Base-by-base conservation (phyloP, 1,140 invertebrate genomes). In the Polypedilum vanderplanki region DNA sequence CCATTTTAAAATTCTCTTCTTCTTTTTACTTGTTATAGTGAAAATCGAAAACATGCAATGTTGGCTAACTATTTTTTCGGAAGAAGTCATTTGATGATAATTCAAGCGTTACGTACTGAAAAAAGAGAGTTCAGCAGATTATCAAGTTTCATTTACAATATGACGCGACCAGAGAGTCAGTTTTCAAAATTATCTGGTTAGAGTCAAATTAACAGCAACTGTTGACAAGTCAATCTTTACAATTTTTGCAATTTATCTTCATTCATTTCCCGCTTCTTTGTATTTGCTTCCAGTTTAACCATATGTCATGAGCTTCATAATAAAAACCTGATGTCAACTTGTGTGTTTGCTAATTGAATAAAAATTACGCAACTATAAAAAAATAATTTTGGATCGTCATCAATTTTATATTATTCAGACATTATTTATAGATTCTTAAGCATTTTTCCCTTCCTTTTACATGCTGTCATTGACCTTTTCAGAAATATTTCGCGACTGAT, bases 401-500 rank as follows among this genome's bases (percentile, higher is more conserved):
- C 24, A 3, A 33, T 33, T 5, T 33, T 33, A 3, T 33, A 33
- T 33, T 33, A 33, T 33, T 33, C 24, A 33, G 24, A 33, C 24
- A 33, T 33, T 33, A 33, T 33, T 33, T 33, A 33, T 33, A 33
- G 24, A n/a, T n/a, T 33, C 5, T 33, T 33, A 33, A 33, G 5
- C 24, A 33, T 5, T 33, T 1, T 5, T 33, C 24, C 41, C 15
- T 15, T 15, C 41, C 41, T 46, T 46, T 12, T 9, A 12, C n/a
- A n/a, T n/a, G n/a, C n/a, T 57, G 46, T 15, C 46, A 57, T 57
- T 57, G 46, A 57, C 46, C 46, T 57, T 57, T 57, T 57, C 46
- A 57, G 12, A 57, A 57, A n/a, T 57, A 57, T 15, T n/a, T 57
- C n/a, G 3, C 46, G n/a, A 4, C n/a, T 57, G 46, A 57, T 57